phyloP scores from a whole-genome alignment of 1,140 invertebrate genomes.

The Calephelis virginiensis region DNA sequence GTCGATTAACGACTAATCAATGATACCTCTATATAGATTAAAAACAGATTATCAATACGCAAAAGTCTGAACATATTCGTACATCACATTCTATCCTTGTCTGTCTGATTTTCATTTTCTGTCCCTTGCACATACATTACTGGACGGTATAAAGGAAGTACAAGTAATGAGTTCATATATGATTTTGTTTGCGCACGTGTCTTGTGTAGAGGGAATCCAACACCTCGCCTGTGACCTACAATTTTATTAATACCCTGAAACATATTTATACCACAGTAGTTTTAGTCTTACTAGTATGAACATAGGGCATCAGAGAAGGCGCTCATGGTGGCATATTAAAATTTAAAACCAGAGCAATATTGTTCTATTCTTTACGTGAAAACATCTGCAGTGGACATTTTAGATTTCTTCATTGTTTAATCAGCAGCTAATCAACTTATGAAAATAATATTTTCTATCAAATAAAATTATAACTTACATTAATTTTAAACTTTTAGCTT shows the following conservation, averaged over 20 bases:
- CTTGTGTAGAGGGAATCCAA: constrained; percentile 66
- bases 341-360: no score
- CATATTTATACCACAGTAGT: constrained; percentile 51
- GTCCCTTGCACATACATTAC: constrained; percentile 60
- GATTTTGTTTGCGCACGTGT: constrained; percentile 69
- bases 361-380: neutral
- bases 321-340: constrained; percentile 23
- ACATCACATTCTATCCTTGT: constrained; percentile 50
- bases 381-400: constrained; percentile 1
- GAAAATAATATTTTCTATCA: no score
- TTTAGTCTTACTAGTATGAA: constrained; percentile 35
- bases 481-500: no score
- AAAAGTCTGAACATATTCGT: neutral
- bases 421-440: no score
- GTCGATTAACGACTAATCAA: no score
- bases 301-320: constrained; percentile 12
- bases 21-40: no score
- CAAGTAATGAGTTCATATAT: constrained; percentile 74
- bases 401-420: no score
- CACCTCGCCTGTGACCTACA: constrained; percentile 53
- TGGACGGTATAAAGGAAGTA: constrained; percentile 72
- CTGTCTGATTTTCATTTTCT: constrained; percentile 58
- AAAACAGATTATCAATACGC: no score
- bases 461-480: no score
- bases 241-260: constrained; percentile 22